Base-by-base conservation (phyloP, 2,113 vertebrate species). In the Melanocharis versteri region DNA sequence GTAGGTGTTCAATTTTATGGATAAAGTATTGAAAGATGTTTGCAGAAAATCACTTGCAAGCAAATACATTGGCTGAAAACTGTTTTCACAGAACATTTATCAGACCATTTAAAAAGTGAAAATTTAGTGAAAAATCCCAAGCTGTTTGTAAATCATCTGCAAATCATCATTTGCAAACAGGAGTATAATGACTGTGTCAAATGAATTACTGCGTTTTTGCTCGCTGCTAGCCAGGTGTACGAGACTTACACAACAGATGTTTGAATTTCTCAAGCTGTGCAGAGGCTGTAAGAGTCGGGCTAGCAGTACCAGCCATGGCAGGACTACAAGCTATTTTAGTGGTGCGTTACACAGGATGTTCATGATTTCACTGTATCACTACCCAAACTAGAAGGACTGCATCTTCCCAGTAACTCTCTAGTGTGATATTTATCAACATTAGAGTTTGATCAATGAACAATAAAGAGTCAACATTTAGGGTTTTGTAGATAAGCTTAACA, bases 161-260 rank as follows among this genome's bases (percentile, higher is more conserved):
- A 97, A 97, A 96, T 97, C 89, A 88, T 93, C 92, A 94, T 97
- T 96, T 96, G 79, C 93, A 94, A 97, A 97, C 94, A 90, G 92
- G 88, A 96, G 76, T 93, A 93, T 93, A 94, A 96, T 77, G 82
- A 80, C 82, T 94, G 76, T 94, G 87, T 91, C 94, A 96, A 93
- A 91, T 93, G 93, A 96, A 96, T 96, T 96, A 94, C 83, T 86
- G 70, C 7, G 1, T 86, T 95, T 95, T 95, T 90, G 82, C 94
- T 95, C 5, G 2, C 87, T 97, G 82, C 66, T 96, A 80, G 79
- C 94, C 95, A 96, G 95, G 84, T 96, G 95, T 95, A 93, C 48
- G 40, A 71, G 53, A 68, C 79, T 92, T 77, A 61, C 11, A 86
- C 71, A 97, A 45, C 96, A 96, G 94, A 85, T 96, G 88, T 95